Percentiles rank a stretch among this genome's conserved stretches.
These are phyloP conservation scores for Lutjanus campechanus DNA, from an alignment of 2,797 vertebrate genomes.

Conservation along the genomic window DNA sequence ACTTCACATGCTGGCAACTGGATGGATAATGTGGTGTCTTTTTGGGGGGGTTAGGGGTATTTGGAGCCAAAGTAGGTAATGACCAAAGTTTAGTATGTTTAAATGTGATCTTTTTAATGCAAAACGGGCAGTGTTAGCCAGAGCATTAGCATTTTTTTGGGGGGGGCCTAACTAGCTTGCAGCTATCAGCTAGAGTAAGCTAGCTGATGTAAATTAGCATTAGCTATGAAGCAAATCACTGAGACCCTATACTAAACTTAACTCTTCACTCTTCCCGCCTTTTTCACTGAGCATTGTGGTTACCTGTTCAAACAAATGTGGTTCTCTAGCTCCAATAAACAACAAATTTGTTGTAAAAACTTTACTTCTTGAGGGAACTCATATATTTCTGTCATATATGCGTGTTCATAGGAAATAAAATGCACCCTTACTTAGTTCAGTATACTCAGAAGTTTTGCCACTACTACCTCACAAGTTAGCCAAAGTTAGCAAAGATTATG, in stretches of 20 bases:
- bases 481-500: background rate
- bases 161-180: no score
- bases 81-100: background rate
- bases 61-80: background rate
- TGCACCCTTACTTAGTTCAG: background rate
- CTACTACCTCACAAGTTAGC: background rate
- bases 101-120: constrained; percentile 7
- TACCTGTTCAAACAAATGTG: background rate
- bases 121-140: background rate
- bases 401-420: no score
- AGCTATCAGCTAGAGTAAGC: background rate
- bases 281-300: background rate
- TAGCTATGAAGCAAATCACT: background rate
- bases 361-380: background rate
- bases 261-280: background rate
- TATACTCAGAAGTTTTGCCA: background rate
- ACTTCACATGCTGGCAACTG: background rate
- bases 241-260: background rate
- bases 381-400: background rate
- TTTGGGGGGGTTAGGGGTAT: background rate
- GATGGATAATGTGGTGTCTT: background rate
- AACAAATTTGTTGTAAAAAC: background rate
- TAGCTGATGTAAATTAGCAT: background rate
- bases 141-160: background rate
- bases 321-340: background rate